Evolutionary conservation across 2,113 vertebrate genomes (phyloP), one percentile per base, ranked within the genome.

Genomic region (Rhombomys opimus): DNA sequence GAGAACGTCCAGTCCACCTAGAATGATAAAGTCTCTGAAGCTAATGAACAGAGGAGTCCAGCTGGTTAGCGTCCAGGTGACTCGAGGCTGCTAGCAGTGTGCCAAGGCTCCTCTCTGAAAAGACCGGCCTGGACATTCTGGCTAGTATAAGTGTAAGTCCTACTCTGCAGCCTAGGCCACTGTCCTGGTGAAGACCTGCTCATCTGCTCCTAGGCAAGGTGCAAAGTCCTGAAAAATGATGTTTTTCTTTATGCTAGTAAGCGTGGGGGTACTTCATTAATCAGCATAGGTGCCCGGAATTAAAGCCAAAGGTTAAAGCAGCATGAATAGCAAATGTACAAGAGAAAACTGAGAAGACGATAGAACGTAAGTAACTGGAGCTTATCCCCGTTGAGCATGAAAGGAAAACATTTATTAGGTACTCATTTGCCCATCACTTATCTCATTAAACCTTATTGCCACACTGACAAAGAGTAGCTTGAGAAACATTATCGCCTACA

Each of bases 371-470:
- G 57, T 93, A 91, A 93, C 78, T 63, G 46, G 90, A 91, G 63
- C 75, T 94, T 95, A 87, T 91, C 70, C 70, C 46, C 46, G 15
- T 78, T 82, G 46, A 75, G 38, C 59, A 91, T 30, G 75, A 30
- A 94, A 84, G 68, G 82, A 77, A 95, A 96, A 86, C 30, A 93
- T 76, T 90, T 92, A 95, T 59, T 96, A 78, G 91, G 57, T 75
- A 81, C 89, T 81, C 89, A 97, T 92, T 87, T 84, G 70, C 5
- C n/a, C 90, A 96, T 84, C 70, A 57, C 65, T 95, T 94, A 89
- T 67, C 76, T 97, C 41, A 81, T 96, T 93, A 95, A 94, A 92
- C 38, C 18, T 75, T 80, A 75, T 81, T 67, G 63, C 35, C 32
- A 91, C 57, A n/a, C 46, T 81, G 80, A 92, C 52, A 89, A 70